These are phyloP conservation scores for Amphipoea oculea DNA, from an alignment of 2,888 invertebrate species.

Conservation along the genomic window DNA sequence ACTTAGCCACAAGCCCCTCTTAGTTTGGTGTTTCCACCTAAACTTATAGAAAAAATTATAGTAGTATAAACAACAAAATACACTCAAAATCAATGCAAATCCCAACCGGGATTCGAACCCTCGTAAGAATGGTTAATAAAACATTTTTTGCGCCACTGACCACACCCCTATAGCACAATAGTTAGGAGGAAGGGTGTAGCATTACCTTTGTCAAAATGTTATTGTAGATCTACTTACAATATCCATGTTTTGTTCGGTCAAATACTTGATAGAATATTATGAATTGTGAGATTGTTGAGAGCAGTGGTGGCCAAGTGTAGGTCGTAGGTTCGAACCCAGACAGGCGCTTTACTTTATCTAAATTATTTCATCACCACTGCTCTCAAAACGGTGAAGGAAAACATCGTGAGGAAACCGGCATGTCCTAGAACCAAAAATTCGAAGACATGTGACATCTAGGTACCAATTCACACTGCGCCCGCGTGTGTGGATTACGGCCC, in stretches of 20 bases:
- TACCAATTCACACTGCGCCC: too few relatives aligned
- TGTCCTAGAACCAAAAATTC: too few relatives aligned
- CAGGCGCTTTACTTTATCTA: too few relatives aligned
- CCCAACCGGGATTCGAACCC: slow-evolving; percentile 26
- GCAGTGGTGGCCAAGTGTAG: too few relatives aligned
- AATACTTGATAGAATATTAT: slow-evolving; percentile 4
- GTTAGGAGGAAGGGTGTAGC: slow-evolving; percentile 28
- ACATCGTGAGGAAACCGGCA: too few relatives aligned
- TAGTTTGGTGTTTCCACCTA: not conserved
- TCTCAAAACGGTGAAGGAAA: too few relatives aligned
- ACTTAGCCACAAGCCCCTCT: too few relatives aligned
- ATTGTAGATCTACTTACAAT: slow-evolving; percentile 18
- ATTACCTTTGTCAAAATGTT: slow-evolving; percentile 46
- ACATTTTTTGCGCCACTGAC: slow-evolving; percentile 55
- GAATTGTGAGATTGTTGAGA: slow-evolving; percentile 3
- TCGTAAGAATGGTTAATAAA: slow-evolving; percentile 42
- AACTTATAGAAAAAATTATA: not conserved
- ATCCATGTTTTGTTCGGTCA: slow-evolving; percentile 8
- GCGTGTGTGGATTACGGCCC: too few relatives aligned
- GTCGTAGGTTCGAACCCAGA: too few relatives aligned
- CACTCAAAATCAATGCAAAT: slow-evolving; percentile 20
- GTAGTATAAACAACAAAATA: not conserved
- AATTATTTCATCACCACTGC: too few relatives aligned
- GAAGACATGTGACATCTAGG: too few relatives aligned
- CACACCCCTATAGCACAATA: slow-evolving; percentile 52